Percentiles rank a stretch among this genome's conserved stretches.
Evolutionary conservation across 2,113 vertebrate genomes (phyloP).

Genomic region (Prinia subflava): DNA sequence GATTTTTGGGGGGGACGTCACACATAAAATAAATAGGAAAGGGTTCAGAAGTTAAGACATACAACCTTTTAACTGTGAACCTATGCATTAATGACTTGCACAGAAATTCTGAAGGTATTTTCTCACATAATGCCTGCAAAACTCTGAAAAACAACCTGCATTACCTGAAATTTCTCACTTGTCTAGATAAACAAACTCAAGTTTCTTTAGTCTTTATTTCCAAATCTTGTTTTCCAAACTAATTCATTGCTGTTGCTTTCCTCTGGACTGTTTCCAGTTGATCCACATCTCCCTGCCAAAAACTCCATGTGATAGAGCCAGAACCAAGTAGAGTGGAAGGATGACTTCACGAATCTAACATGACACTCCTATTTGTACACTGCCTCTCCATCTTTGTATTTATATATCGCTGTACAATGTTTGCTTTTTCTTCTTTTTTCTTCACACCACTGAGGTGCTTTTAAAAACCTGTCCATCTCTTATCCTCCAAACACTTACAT

Average conservation of each 20-base stretch:
- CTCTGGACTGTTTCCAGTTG: constrained; percentile 33
- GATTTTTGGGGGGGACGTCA: background rate
- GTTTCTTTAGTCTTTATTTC: constrained; percentile 15
- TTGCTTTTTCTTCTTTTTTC: constrained; percentile 4
- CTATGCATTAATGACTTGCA: background rate
- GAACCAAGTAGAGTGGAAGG: constrained; percentile 60
- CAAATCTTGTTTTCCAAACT: constrained; percentile 23
- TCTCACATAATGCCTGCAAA: background rate
- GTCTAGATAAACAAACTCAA: background rate
- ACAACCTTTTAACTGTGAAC: background rate
- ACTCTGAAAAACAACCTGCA: background rate
- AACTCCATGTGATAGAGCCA: constrained; percentile 40
- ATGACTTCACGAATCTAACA: constrained; percentile 64
- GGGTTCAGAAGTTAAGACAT: background rate
- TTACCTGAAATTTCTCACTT: background rate
- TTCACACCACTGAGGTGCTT: background rate
- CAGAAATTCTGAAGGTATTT: background rate
- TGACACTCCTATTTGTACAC: constrained; percentile 61
- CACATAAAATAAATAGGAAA: background rate
- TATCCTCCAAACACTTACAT: background rate
- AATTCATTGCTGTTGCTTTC: constrained; percentile 3
- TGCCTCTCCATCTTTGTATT: constrained; percentile 6
- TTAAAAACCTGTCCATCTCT: background rate
- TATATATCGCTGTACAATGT: background rate
- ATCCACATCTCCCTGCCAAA: constrained; percentile 46